phyloP scores from a whole-genome alignment of 2,113 vertebrate genomes.

The Lichenostomus cassidix region DNA sequence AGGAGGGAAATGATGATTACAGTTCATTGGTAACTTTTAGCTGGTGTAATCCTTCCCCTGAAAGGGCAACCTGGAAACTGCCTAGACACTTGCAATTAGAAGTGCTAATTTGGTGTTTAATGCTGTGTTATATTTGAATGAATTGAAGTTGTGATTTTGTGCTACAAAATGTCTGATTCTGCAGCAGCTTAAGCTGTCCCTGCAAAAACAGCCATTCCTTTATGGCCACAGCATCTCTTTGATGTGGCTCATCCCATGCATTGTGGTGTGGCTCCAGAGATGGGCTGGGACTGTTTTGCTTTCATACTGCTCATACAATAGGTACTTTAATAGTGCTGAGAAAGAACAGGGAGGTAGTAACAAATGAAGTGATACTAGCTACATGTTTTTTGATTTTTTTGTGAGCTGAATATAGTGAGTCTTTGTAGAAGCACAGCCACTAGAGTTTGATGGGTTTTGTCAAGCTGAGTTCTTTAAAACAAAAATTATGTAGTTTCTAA shows the following conservation, averaged over 20 bases:
- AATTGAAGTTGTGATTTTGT: neutral
- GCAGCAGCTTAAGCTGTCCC: neutral
- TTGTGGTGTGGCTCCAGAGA: neutral
- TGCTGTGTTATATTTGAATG: neutral
- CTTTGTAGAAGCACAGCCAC: neutral
- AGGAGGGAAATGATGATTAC: neutral
- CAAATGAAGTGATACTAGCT: neutral
- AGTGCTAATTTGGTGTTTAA: conserved; percentile 14
- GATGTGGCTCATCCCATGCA: neutral
- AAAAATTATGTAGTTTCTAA: neutral
- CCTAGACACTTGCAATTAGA: neutral
- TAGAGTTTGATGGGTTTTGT: neutral
- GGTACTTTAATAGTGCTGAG: neutral
- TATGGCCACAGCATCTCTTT: neutral
- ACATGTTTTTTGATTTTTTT: neutral
- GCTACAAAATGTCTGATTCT: neutral
- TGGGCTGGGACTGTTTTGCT: neutral
- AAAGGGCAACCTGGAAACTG: conserved; percentile 5
- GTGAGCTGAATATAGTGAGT: neutral
- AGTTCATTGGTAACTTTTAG: neutral
- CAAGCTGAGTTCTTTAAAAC: neutral
- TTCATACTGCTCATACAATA: neutral
- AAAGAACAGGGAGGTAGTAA: neutral
- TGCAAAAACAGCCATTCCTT: neutral
- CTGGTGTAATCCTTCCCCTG: neutral